A percentile compares a stretch with the other conserved stretches of the same genome.
These are phyloP conservation scores for Oostethus manadensis DNA, from an alignment of 2,113 vertebrate genomes.

Conservation along the genomic window DNA sequence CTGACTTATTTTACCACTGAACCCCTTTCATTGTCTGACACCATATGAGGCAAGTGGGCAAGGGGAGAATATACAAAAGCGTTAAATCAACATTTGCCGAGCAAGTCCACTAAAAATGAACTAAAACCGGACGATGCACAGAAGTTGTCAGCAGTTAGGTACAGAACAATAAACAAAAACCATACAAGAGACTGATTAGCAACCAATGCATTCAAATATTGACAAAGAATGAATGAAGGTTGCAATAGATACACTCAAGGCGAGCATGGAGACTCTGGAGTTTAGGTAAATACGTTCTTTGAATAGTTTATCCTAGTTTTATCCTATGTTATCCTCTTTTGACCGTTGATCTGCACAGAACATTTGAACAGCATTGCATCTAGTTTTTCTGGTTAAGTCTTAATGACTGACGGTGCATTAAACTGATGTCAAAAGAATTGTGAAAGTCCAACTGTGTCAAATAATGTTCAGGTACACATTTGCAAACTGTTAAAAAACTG, in stretches of 20 bases:
- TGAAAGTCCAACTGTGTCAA: too few relatives aligned
- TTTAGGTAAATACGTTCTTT: neutral
- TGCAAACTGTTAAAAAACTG: too few relatives aligned
- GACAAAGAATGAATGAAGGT: neutral
- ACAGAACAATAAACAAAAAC: neutral
- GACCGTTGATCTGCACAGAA: neutral
- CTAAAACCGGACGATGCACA: too few relatives aligned
- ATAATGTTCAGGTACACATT: too few relatives aligned
- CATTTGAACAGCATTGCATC: conserved; percentile 2
- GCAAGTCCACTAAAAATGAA: too few relatives aligned
- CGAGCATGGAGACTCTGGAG: neutral
- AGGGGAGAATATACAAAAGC: too few relatives aligned
- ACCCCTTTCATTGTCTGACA: neutral
- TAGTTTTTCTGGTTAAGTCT: conserved; percentile 15
- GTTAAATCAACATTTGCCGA: too few relatives aligned
- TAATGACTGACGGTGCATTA: neutral
- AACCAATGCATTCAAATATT: neutral
- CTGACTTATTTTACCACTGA: neutral
- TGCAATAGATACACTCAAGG: neutral
- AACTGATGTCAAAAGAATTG: too few relatives aligned
- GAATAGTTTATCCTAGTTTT: too few relatives aligned
- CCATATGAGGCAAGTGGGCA: too few relatives aligned
- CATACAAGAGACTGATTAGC: neutral
- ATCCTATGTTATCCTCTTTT: conserved; percentile 7
- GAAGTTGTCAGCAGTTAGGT: too few relatives aligned